These are phyloP conservation scores for Saccopteryx leptura DNA, from an alignment of 2,113 vertebrate species.

Conservation along the genomic window DNA sequence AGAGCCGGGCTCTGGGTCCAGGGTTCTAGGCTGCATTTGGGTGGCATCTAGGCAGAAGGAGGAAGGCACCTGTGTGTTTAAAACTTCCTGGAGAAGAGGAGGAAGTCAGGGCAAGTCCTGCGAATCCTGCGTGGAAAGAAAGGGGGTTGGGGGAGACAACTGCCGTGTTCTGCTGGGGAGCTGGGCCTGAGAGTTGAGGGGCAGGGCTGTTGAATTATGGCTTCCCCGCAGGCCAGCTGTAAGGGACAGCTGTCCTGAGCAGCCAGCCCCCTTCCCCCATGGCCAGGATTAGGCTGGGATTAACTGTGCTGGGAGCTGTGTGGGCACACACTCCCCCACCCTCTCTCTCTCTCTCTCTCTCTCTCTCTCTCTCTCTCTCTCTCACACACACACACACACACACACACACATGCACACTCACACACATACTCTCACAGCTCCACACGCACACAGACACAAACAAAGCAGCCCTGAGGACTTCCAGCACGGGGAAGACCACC, in stretches of 20 bases:
- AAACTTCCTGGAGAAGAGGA: neutral
- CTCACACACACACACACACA: neutral
- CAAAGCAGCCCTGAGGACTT: rapidly evolving
- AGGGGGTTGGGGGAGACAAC: no score
- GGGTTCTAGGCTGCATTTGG: rapidly evolving
- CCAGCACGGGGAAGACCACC: rapidly evolving
- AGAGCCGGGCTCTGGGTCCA: neutral
- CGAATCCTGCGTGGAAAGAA: neutral
- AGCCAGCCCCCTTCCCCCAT: neutral
- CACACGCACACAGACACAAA: rapidly evolving
- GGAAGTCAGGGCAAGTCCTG: neutral
- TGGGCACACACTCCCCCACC: neutral
- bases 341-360: no score
- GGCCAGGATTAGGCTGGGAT: neutral
- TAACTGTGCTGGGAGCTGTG: neutral
- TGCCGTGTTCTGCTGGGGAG: neutral
- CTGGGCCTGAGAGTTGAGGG: neutral
- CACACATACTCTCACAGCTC: no score
- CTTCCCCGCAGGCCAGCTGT: neutral
- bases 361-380: no score
- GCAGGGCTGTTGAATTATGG: neutral
- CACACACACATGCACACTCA: rapidly evolving
- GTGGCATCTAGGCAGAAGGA: rapidly evolving
- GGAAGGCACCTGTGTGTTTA: rapidly evolving
- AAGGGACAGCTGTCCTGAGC: constrained; percentile 15